These are phyloP conservation scores for Nyctereutes procyonoides DNA, from an alignment of 2,113 vertebrate genomes.

Conservation along the genomic window DNA sequence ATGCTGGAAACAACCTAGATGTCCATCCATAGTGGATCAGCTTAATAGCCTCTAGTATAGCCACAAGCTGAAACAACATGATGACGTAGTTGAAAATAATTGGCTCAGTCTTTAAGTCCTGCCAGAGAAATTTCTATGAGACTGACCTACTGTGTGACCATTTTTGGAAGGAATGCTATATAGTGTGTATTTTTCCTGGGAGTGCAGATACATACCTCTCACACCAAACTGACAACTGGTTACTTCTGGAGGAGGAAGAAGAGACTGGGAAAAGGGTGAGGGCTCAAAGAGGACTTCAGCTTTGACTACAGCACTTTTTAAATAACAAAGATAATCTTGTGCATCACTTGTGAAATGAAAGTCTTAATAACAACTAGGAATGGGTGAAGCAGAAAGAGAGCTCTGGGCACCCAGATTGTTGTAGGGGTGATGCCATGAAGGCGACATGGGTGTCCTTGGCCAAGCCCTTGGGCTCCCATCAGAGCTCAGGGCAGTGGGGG, in stretches of 20 bases:
- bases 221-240: not conserved
- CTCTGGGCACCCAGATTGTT: not conserved
- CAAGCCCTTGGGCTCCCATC: not conserved
- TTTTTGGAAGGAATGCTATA: not conserved
- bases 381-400: not conserved
- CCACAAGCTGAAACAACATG: accelerated
- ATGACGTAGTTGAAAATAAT: too few species aligned
- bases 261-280: not conserved
- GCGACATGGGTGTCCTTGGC: too few species aligned
- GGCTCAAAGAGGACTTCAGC: not conserved
- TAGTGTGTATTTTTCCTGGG: not conserved
- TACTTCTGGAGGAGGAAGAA: not conserved
- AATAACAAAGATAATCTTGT: not conserved
- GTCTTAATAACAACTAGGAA: not conserved
- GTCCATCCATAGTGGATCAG: not conserved
- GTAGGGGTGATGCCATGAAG: accelerated
- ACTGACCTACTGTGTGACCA: not conserved
- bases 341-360: not conserved
- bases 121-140: not conserved
- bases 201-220: not conserved
- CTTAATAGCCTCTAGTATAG: not conserved
- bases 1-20: not conserved
- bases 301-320: not conserved
- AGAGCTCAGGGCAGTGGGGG: too few species aligned
- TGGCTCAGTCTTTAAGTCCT: not conserved